phyloP scores from a whole-genome alignment of 2,797 vertebrate genomes.

The Chiroxiphia lanceolata region DNA sequence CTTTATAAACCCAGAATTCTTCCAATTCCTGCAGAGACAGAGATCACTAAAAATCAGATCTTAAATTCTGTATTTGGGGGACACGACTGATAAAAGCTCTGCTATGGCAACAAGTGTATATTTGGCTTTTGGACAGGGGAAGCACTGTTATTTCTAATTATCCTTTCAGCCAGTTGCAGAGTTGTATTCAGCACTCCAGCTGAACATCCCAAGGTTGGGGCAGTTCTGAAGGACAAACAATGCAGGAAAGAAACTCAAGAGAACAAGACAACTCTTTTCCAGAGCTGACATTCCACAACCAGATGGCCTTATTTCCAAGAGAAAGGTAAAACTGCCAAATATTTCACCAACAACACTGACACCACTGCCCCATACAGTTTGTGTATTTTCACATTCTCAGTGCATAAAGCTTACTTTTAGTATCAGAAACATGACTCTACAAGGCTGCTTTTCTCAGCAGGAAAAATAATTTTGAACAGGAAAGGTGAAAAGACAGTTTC shows the following conservation, averaged over 20 bases:
- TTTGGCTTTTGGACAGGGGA: not conserved
- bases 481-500: not conserved
- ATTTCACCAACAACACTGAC: not conserved
- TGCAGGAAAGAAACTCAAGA: not conserved
- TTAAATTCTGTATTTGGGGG: not conserved
- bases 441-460: not conserved
- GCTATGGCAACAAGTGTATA: not conserved
- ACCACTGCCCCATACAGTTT: not conserved
- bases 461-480: not conserved
- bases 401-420: not conserved
- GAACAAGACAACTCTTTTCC: not conserved
- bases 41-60: not conserved
- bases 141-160: not conserved
- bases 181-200: not conserved
- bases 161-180: not conserved
- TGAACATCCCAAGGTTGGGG: not conserved
- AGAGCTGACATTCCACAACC: not conserved
- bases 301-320: not conserved
- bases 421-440: not conserved
- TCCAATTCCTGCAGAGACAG: conserved; percentile 85
- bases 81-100: not conserved
- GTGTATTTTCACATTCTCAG: not conserved
- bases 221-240: not conserved
- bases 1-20: conserved; percentile 93
- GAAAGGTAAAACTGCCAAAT: not conserved